Evolutionary conservation across 2,888 invertebrate genomes (phyloP), one percentile per base, ranked within the genome.

Genomic region (Drosophila acutilabella): DNA sequence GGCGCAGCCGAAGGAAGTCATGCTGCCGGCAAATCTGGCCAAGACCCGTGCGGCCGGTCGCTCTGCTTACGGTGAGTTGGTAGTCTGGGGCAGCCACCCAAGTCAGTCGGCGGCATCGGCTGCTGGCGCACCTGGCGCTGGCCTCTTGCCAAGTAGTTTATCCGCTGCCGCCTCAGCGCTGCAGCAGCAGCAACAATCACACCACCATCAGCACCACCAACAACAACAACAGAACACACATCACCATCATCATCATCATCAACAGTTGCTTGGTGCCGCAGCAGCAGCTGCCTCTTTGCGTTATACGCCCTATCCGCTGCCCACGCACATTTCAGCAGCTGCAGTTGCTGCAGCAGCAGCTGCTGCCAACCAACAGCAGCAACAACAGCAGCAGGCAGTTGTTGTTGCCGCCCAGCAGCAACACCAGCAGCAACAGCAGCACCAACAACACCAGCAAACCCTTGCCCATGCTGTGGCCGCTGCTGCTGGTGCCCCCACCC

Each of bases 1-100:
- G 94, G 99, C 99, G 92, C 99, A 99, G 94, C 99, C 99, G 80
- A 99, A 99, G 95, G 99, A 99, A 95, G 99, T 99, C 91, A 99
- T 99, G 99, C 96, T 99, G 92, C 99, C 99, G 91, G 97, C 97
- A 89, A 98, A 97, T 93, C 94, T 98, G 94, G 97, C 97, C 92
- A 98, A 98, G 95, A 98, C 97, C 94, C 96, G 98, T 93, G 97
- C 97, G 93, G 97, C 97, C 91, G 97, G 97, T 90, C 96, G 98
- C 94, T 97, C 97, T 94, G 97, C 97, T 94, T 98, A 98, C 96
- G 98, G 98, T 98, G 97, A 98, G 98, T 97, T 97, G 95, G 95
- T 97, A 95, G 96, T 96, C 94, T 94, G 95, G 94, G 95, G 96
- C 93, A 95, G 95, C 93, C 94, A 94, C 92, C 93, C 83, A 79